Evolutionary conservation across 2,888 invertebrate species (phyloP).

Genomic region (Cosmia pyralina): DNA sequence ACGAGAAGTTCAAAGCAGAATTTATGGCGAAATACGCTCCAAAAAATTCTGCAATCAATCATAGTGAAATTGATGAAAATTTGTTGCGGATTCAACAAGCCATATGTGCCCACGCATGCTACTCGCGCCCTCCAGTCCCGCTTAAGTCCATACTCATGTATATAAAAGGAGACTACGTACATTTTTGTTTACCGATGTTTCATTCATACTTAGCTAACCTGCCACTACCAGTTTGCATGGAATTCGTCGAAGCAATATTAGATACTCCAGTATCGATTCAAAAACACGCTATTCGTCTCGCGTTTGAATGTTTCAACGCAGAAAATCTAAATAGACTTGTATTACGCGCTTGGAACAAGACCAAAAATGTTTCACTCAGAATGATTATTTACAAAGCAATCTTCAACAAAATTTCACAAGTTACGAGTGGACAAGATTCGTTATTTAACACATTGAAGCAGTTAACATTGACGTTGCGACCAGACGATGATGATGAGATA

Average conservation of each 20-base stretch:
- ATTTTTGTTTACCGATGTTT: conserved; percentile 73
- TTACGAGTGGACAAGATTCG: conserved; percentile 55
- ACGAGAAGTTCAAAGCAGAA: conserved; percentile 64
- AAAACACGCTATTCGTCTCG: conserved; percentile 77
- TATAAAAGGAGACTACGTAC: conserved; percentile 77
- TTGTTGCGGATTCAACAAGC: conserved; percentile 69
- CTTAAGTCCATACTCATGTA: conserved; percentile 68
- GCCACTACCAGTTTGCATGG: conserved; percentile 65
- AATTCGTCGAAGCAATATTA: conserved; percentile 72
- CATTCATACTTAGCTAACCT: conserved; percentile 72
- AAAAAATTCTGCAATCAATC: conserved; percentile 66
- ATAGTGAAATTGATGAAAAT: conserved; percentile 57
- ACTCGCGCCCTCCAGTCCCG: conserved; percentile 76
- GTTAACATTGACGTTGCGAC: conserved; percentile 69
- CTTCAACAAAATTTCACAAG: conserved; percentile 65
- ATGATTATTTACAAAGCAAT: conserved; percentile 71
- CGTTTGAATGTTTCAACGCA: conserved; percentile 73
- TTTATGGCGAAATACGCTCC: conserved; percentile 73
- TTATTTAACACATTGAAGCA: conserved; percentile 72
- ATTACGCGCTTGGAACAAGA: conserved; percentile 71
- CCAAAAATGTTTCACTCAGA: conserved; percentile 75
- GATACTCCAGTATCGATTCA: conserved; percentile 76
- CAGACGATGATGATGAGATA: conserved; percentile 74
- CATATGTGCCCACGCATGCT: conserved; percentile 73
- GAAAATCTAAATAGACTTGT: conserved; percentile 70